phyloP scores from a whole-genome alignment of 2,797 vertebrate species.

The Anomalospiza imberbis region DNA sequence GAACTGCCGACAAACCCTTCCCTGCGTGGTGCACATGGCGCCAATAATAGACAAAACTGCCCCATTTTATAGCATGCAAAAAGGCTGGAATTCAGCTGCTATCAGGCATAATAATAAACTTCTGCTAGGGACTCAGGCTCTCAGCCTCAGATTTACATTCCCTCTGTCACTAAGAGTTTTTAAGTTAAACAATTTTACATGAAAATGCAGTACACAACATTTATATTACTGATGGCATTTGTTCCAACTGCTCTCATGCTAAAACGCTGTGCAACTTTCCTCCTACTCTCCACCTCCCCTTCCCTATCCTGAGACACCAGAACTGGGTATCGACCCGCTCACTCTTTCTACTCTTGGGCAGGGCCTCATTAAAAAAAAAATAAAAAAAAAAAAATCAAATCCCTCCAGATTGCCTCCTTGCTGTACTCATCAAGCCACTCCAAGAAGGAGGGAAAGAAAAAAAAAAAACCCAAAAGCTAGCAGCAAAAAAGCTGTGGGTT shows the following conservation, averaged over 20 bases:
- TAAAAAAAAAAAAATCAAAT: background rate
- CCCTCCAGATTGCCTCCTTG: background rate
- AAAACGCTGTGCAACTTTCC: background rate
- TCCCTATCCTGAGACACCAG: background rate
- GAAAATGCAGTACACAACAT: constrained; percentile 69
- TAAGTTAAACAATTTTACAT: constrained; percentile 71
- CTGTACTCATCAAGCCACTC: background rate
- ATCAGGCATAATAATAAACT: constrained; percentile 73
- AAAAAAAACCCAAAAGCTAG: background rate
- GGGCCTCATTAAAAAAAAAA: background rate
- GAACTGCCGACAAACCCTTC: constrained; percentile 48
- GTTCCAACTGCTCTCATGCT: constrained; percentile 15
- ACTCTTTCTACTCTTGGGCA: background rate
- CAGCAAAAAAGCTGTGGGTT: background rate
- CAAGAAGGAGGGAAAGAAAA: background rate
- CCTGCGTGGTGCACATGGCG: background rate
- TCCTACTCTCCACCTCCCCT: background rate
- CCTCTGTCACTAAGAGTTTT: constrained; percentile 59
- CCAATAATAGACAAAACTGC: constrained; percentile 59
- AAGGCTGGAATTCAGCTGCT: constrained; percentile 69
- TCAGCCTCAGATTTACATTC: constrained; percentile 71
- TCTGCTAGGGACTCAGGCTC: constrained; percentile 62
- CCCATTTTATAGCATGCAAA: constrained; percentile 56
- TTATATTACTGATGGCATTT: constrained; percentile 52
- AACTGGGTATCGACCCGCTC: fast-evolving